Evolutionary conservation across 2,797 vertebrate species (phyloP), one percentile per base, ranked within the genome.

Genomic region (Poecilia gillii): DNA sequence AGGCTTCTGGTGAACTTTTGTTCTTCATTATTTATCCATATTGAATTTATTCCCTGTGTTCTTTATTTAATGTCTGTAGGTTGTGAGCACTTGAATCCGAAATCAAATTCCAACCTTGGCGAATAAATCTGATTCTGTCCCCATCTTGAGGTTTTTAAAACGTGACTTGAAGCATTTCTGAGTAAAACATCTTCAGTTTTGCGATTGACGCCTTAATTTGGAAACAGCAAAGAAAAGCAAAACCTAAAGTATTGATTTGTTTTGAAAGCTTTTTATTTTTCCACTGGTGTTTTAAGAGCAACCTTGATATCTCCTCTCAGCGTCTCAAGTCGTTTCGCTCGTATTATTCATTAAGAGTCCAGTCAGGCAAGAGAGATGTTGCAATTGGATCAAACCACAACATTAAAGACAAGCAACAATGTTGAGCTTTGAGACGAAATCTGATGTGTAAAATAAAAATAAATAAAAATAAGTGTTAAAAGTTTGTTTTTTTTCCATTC

Each of bases 311-410:
- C 33, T 45, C 39, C 23, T 59, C 12, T 0, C 70, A 25, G 53
- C 0, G 4, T 3, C 3, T 64, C n/a, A 36, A 51, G 33, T 81
- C 12, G 71, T 76, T 72, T 79, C 9, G 9, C 28, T 31, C 28
- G n/a, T 20, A 23, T 74, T 45, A 14, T 16, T 66, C 57, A 72
- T 80, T 41, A 66, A 3, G 76, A 64, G 45, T 76, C 7, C 12
- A 12, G 31, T 77, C 62, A 55, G 43, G 74, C 0, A 8, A 51
- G 25, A 47, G 28, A 68, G 39, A 33, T 57, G 46, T 41, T 36
- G 72, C 12, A 6, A 49, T n/a, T 36, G 0, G 70, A 23, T 80
- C 80, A 72, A 66, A 76, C 77, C 36, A 59, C 70, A 55, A 64
- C 1, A 28, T 59, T 41, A 75, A 28, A 70, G 20, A 70, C 55